Base-by-base conservation (phyloP, 2,113 vertebrate genomes). In the Myxocyprinus asiaticus region DNA sequence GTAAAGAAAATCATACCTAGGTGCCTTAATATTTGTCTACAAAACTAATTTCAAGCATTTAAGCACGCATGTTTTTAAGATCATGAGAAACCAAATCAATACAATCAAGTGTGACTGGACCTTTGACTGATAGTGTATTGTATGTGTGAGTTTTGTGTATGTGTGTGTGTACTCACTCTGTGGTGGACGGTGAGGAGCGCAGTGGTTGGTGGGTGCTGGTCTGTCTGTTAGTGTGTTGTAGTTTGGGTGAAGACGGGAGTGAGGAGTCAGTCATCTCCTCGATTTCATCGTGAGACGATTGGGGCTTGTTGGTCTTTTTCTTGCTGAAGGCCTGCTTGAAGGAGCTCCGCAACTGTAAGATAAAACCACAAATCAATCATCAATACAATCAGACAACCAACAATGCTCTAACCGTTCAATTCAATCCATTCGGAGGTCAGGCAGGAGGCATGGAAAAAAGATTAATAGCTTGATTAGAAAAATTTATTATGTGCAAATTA, bases 261-360 rank as follows among this genome's bases (percentile, higher is more conserved):
- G 95, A 96, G 0, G 95, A 96, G 80, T 99, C 97, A 0, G 90
- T 96, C 83, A 95, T 94, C 87, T 98, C 97, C 87, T 99, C 97
- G 78, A 95, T 95, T 89, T 99, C 97, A 0, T 97, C 98, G 22
- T 97, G 97, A 0, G 96, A 92, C 7, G 95, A 96, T 79, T 95
- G 95, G 9, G 95, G 94, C 82, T 98, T 98, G 77, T 91, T 90
- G 76, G 94, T 94, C 82, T 98, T 99, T 90, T 98, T 99, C 93
- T 99, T 99, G 84, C 97, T 95, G 90, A 99, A 99, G 22, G 97
- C 97, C 92, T 99, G 97, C 88, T 99, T 99, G 91, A 99, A 98
- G 83, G 97, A 99, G 88, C 97, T 99, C 87, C 97, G 95, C 43
- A 99, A 89, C 97, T 99, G 93, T 76, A 91, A 93, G 62, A 88